A percentile compares a stretch with the other conserved stretches of the same genome.
Evolutionary conservation across 2,797 vertebrate genomes (phyloP).

Genomic region (Artibeus jamaicensis): DNA sequence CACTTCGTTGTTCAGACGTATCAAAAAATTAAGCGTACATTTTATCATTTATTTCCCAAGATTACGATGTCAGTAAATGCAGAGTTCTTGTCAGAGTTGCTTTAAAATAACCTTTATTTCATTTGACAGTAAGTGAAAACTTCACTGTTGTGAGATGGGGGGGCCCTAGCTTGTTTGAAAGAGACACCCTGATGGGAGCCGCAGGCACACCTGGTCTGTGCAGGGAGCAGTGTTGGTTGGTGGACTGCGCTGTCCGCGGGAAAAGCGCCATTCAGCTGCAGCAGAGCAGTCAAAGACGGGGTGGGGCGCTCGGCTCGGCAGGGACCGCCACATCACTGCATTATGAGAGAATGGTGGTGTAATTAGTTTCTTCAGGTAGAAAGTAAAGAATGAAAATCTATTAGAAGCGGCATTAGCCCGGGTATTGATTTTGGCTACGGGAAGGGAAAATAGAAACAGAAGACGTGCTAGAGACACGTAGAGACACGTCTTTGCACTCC

Average conservation of each 20-base stretch:
- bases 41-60: not conserved
- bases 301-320: not conserved
- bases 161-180: not conserved
- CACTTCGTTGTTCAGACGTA: not conserved
- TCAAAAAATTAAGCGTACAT: not conserved
- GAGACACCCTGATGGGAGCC: not conserved
- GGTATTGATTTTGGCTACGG: not conserved
- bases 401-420: not conserved
- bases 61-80: not conserved
- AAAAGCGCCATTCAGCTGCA: not conserved
- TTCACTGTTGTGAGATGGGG: not conserved
- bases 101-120: conserved; percentile 8
- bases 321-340: not conserved
- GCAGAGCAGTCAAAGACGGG: not conserved
- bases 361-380: not conserved
- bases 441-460: not conserved
- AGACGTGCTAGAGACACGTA: not conserved
- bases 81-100: not conserved
- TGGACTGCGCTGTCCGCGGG: not conserved
- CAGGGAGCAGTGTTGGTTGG: not conserved
- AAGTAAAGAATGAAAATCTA: not conserved
- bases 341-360: not conserved
- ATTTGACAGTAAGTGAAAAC: not conserved
- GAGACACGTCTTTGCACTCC: not conserved
- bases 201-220: not conserved